Conservation (phyloP, 2,888 invertebrate species). For the Gortyna flavago region DNA sequence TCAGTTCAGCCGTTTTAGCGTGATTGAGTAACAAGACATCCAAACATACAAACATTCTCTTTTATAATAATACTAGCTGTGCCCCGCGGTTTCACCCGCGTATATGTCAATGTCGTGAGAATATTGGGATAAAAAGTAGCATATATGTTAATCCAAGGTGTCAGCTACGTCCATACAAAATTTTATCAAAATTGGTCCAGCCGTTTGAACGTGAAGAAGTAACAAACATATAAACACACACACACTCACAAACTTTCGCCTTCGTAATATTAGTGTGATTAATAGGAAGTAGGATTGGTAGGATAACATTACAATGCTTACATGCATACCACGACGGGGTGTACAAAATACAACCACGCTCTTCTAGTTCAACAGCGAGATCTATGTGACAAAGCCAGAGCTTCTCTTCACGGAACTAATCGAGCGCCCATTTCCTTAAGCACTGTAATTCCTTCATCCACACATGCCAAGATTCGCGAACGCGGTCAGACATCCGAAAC, state of each 20-base stretch:
- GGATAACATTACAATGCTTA: background rate
- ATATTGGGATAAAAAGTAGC: no score
- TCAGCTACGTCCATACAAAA: no score
- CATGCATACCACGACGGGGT: background rate
- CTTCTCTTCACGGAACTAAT: background rate
- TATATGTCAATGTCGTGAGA: no score
- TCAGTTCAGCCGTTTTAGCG: background rate
- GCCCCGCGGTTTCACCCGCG: no score
- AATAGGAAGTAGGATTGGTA: background rate
- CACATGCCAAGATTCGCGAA: slow-evolving; percentile 15
- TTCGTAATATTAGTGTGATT: background rate
- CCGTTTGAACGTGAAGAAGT: background rate
- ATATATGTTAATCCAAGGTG: no score
- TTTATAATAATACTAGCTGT: no score
- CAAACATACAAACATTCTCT: background rate
- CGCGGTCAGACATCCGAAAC: slow-evolving; percentile 15
- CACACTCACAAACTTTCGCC: background rate
- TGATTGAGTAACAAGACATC: background rate
- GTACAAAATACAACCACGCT: background rate
- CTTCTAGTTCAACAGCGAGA: background rate
- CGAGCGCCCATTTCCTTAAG: background rate
- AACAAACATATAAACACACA: background rate
- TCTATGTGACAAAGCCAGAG: slow-evolving; percentile 5
- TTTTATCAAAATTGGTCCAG: background rate
- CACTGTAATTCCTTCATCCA: slow-evolving; percentile 10